These are phyloP conservation scores for Prunella strophiata DNA, from an alignment of 2,797 vertebrate genomes.

Conservation along the genomic window DNA sequence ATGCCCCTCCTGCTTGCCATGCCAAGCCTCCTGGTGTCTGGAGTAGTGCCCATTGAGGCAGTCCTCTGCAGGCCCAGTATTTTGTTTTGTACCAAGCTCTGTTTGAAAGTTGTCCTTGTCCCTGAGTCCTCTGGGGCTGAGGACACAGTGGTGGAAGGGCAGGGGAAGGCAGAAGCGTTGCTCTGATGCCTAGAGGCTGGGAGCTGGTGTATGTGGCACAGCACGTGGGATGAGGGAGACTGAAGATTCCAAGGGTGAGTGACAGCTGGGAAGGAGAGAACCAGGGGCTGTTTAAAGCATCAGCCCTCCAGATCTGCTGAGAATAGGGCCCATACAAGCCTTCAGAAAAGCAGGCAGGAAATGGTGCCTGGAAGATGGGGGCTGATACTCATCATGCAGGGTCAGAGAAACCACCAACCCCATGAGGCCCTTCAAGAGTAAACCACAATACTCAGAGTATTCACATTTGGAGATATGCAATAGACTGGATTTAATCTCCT, in stretches of 20 bases:
- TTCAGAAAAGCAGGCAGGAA: not conserved
- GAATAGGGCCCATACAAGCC: not conserved
- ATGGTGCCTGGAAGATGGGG: not conserved
- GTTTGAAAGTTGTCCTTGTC: not conserved
- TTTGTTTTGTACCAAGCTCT: not conserved
- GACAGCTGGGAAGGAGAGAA: not conserved
- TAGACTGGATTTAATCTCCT: not conserved
- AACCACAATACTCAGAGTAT: not conserved
- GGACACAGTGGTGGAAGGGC: not conserved
- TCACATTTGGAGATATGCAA: not conserved
- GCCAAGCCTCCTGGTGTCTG: not conserved
- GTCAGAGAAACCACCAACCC: not conserved
- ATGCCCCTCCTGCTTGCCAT: not conserved
- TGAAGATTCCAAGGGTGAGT: not conserved
- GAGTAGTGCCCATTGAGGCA: not conserved
- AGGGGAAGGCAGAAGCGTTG: not conserved
- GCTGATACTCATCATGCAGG: accelerated
- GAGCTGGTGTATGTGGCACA: not conserved
- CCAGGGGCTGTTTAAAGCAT: not conserved
- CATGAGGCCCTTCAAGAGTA: not conserved
- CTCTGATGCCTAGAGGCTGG: not conserved
- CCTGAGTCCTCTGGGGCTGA: not conserved
- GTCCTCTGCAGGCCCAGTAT: not conserved
- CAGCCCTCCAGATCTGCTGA: not conserved
- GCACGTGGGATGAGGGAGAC: not conserved